phyloP scores from a whole-genome alignment of 1,140 invertebrate species.

The Bombus affinis region DNA sequence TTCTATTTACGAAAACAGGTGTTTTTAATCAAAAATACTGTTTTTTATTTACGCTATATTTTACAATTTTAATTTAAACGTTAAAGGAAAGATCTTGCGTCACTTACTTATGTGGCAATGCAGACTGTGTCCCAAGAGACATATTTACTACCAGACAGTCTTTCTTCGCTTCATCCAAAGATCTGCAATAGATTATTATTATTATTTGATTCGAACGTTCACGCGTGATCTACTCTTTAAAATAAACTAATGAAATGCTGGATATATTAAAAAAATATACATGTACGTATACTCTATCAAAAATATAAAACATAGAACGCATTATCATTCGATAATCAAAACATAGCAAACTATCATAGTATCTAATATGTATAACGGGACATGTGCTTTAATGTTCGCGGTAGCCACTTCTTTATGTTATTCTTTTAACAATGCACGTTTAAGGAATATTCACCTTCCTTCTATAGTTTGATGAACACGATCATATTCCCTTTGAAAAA shows the following conservation, averaged over 20 bases:
- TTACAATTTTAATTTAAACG: background rate
- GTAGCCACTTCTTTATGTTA: background rate
- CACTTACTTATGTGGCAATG: constrained; percentile 15
- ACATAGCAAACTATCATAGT: background rate
- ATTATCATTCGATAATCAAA: background rate
- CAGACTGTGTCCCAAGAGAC: constrained; percentile 41
- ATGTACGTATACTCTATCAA: background rate
- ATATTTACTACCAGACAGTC: constrained; percentile 62
- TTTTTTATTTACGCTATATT: too few species aligned
- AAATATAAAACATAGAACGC: background rate
- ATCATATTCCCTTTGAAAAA: constrained; percentile 85
- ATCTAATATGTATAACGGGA: background rate
- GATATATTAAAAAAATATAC: too few species aligned
- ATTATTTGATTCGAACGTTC: background rate
- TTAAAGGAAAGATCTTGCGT: background rate
- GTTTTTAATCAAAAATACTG: background rate
- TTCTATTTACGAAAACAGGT: background rate
- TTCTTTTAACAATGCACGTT: background rate
- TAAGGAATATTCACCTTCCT: constrained; percentile 36
- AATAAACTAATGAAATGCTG: background rate
- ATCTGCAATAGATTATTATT: background rate
- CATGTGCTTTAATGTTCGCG: background rate
- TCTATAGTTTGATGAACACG: constrained; percentile 75
- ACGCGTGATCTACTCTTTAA: background rate
- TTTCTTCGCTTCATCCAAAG: constrained; percentile 26